These are phyloP conservation scores for Troglohyphantes excavatus DNA, from an alignment of 2,888 invertebrate species.

Conservation along the genomic window DNA sequence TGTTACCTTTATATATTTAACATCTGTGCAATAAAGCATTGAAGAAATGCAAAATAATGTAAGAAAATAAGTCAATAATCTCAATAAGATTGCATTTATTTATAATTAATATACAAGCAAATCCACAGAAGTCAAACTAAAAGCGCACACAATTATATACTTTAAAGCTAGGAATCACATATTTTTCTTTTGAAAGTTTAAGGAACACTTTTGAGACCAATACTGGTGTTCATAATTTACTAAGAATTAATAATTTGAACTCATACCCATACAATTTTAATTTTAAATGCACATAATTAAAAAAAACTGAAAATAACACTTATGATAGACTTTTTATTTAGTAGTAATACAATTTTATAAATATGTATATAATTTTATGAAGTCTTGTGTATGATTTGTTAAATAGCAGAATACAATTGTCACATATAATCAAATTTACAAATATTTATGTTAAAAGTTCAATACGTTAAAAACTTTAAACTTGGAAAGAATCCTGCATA, in stretches of 20 bases:
- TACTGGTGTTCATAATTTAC: not conserved
- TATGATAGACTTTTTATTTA: not conserved
- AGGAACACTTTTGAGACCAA: constrained; percentile 41
- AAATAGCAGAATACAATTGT: not conserved
- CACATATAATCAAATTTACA: not conserved
- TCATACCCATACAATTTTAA: not conserved
- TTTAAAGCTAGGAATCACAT: constrained; percentile 6
- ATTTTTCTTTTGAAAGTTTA: constrained; percentile 22
- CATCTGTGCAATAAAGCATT: too few species aligned
- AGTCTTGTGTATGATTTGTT: not conserved
- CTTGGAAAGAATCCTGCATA: not conserved
- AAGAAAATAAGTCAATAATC: not conserved
- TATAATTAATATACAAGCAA: constrained; percentile 43
- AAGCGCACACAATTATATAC: constrained; percentile 9
- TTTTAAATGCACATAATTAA: not conserved
- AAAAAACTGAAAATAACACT: not conserved
- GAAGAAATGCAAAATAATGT: too few species aligned
- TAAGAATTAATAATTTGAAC: not conserved
- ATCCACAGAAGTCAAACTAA: constrained; percentile 17
- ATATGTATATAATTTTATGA: not conserved
- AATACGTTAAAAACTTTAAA: not conserved
- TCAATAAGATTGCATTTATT: constrained; percentile 59
- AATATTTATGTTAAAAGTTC: not conserved
- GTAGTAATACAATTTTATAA: not conserved
- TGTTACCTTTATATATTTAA: too few species aligned